phyloP scores from a whole-genome alignment of 2,113 vertebrate species.

The Oophaga pumilio region DNA sequence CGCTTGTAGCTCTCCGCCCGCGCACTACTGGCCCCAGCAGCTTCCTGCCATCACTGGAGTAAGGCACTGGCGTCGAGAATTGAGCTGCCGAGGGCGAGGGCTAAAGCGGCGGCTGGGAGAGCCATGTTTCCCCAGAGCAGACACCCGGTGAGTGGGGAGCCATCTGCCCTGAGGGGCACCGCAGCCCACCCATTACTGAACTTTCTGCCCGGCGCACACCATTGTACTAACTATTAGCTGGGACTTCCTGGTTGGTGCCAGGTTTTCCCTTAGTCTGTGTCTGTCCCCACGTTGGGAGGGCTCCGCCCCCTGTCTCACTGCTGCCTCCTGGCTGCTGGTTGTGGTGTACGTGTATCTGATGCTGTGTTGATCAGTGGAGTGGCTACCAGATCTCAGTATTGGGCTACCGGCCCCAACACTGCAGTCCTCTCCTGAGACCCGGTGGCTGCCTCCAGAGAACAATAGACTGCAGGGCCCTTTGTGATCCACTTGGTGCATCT shows the following conservation, averaged over 20 bases:
- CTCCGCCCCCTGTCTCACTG: slow-evolving; percentile 1
- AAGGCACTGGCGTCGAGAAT: slow-evolving; percentile 62
- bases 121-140: slow-evolving; percentile 83
- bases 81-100: slow-evolving; percentile 62
- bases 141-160: slow-evolving; percentile 80
- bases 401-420: too few relatives aligned
- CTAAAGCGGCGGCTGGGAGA: slow-evolving; percentile 63
- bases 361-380: too few relatives aligned
- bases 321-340: slow-evolving; percentile 35
- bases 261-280: too few relatives aligned
- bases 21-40: neutral
- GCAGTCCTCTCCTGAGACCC: neutral
- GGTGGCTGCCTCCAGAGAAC: neutral
- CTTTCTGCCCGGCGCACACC: neutral
- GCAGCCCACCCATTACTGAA: neutral
- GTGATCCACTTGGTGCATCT: neutral
- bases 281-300: slow-evolving; percentile 22
- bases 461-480: neutral
- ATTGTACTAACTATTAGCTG: neutral
- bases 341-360: too few relatives aligned
- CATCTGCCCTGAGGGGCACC: too few relatives aligned
- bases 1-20: neutral
- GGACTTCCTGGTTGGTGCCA: neutral
- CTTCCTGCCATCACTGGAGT: slow-evolving; percentile 32
- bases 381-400: too few relatives aligned